A percentile compares a stretch with the other conserved stretches of the same genome.
These are phyloP conservation scores for Phorcus lineatus DNA, from an alignment of 2,888 invertebrate species.

Conservation along the genomic window DNA sequence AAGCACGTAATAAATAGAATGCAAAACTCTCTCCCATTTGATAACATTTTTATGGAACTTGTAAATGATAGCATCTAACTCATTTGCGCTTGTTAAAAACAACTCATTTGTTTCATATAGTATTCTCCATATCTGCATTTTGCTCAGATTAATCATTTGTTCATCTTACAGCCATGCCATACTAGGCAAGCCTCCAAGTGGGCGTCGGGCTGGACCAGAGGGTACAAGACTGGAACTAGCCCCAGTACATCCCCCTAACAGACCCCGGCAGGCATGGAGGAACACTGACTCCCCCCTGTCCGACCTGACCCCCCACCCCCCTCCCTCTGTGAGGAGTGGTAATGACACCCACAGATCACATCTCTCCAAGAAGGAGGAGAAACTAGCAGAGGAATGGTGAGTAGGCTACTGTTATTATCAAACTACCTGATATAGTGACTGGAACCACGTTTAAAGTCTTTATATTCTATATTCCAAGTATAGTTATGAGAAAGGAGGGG, in stretches of 20 bases:
- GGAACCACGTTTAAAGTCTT: no score
- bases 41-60: no score
- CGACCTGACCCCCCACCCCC: constrained; percentile 57
- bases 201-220: constrained; percentile 23
- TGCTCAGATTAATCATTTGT: not conserved
- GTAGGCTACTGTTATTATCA: no score
- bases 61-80: no score
- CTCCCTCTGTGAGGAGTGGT: constrained; percentile 60
- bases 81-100: no score
- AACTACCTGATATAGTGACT: no score
- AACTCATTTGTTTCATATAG: no score
- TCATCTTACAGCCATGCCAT: constrained; percentile 61
- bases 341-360: constrained; percentile 54
- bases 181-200: constrained; percentile 55
- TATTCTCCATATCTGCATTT: no score
- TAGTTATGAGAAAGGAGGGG: no score
- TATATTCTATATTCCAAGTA: no score
- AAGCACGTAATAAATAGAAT: no score
- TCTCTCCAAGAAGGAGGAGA: constrained; percentile 62
- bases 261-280: constrained; percentile 64
- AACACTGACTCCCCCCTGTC: constrained; percentile 55
- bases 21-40: no score
- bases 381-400: constrained; percentile 68
- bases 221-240: constrained; percentile 39
- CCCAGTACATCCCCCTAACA: constrained; percentile 45